Base-by-base conservation (phyloP, 2,888 invertebrate genomes). In the Perithous albicinctus region DNA sequence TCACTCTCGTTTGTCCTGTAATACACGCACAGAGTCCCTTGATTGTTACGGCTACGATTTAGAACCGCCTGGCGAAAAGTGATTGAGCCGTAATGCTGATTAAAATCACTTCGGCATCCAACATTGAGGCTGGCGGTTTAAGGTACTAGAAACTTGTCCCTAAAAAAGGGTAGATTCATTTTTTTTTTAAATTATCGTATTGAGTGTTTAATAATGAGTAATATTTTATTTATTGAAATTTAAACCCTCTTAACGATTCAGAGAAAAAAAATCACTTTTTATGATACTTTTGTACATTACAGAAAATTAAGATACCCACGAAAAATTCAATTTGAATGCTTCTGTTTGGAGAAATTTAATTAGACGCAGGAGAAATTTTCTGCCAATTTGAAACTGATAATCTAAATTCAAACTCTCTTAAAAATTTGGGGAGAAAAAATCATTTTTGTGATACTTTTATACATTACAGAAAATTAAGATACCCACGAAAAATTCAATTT, bases 31-130 rank as follows among this genome's bases (percentile, higher is more conserved):
- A 46, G 6, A 56, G 54, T 29, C 15, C 29, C 26, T 26, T 29
- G 54, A 56, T 56, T 56, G 29, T 56, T 29, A 26, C 59, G 32
- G 18, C 59, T 32, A 59, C 59, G 8, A 59, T 35, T 59, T 35
- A 15, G 32, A 59, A 35, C 29, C 56, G 56, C 32, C 15, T 7
- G 59, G 32, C 18, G n/a, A n/a, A 32, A 1, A 15, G 32, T 59
- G 29, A 29, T 59, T 32, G 32, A 7, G 10, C n/a, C 32, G 5
- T 59, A 32, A 59, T 59, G 59, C 35, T 59, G 59, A 59, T 59
- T 59, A 32, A 59, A 59, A 59, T 59, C 29, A 10, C 15, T 32
- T 18, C 32, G 8, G 59, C 8, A 32, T 59, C 29, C 54, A 29
- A 56, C 29, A 5, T 32, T 5, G 18, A 29, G 2, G 29, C 18